Percentiles rank a stretch among this genome's conserved stretches.
phyloP scores from a whole-genome alignment of 1,140 invertebrate species.

The Popillia japonica region DNA sequence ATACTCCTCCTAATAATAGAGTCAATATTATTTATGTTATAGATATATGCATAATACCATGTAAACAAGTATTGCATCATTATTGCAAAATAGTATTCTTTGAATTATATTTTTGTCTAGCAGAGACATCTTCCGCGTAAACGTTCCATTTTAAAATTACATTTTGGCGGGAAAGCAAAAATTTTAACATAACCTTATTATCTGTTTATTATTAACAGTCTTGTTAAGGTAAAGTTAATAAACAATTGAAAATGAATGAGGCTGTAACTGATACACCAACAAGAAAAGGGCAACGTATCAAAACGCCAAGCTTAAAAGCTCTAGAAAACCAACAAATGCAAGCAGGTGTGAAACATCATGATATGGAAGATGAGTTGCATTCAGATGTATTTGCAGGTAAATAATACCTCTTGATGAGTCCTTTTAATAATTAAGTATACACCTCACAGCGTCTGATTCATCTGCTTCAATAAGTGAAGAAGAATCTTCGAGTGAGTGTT shows the following conservation, averaged over 20 bases:
- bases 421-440: not conserved
- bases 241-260: constrained; percentile 24
- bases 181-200: not conserved
- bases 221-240: not conserved
- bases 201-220: not conserved
- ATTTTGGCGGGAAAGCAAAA: not conserved
- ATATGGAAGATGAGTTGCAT: not conserved
- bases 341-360: not conserved
- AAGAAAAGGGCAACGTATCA: constrained; percentile 11
- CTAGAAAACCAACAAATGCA: constrained; percentile 8
- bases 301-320: constrained; percentile 16
- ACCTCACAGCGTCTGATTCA: not conserved
- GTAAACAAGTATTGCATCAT: too few relatives aligned
- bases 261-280: not conserved
- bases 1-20: too few relatives aligned
- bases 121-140: not conserved
- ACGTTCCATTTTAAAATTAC: not conserved
- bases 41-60: too few relatives aligned
- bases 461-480: not conserved
- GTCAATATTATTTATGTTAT: too few relatives aligned
- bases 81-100: too few relatives aligned
- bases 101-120: not conserved
- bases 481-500: constrained; percentile 8
- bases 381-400: constrained; percentile 5
- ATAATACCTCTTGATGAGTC: not conserved